These are phyloP conservation scores for Monomorium pharaonis DNA, from an alignment of 1,140 invertebrate species.

Conservation along the genomic window DNA sequence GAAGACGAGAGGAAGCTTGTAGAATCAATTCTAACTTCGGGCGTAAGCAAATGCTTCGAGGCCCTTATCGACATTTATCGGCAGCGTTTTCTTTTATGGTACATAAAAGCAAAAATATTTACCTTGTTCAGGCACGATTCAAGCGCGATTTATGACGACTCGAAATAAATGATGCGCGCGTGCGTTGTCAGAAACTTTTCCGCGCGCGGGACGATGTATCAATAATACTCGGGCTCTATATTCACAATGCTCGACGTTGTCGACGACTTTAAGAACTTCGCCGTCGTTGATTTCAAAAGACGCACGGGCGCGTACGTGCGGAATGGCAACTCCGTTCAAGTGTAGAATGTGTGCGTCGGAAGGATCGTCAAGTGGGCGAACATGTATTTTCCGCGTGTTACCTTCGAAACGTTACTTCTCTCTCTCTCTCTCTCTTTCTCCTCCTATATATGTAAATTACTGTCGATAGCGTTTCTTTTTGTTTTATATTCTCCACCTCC, in stretches of 20 bases:
- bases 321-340: not conserved
- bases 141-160: not conserved
- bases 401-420: constrained; percentile 9
- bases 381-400: constrained; percentile 42
- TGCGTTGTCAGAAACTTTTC: constrained; percentile 20
- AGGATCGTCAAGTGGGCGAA: not conserved
- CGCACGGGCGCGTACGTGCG: not conserved
- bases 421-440: no score
- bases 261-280: constrained; percentile 3
- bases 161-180: constrained; percentile 24
- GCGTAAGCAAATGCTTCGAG: not conserved
- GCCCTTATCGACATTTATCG: not conserved
- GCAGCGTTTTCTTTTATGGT: not conserved
- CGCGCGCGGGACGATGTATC: not conserved
- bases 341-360: not conserved
- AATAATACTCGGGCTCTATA: not conserved
- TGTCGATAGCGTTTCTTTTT: constrained; percentile 49
- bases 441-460: constrained; percentile 57
- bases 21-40: not conserved
- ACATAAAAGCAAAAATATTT: constrained; percentile 2
- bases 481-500: constrained; percentile 28
- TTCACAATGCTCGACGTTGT: not conserved
- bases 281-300: constrained; percentile 36
- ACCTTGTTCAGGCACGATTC: not conserved
- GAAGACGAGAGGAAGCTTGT: not conserved